Evolutionary conservation across 2,113 vertebrate species (phyloP), one percentile per base, ranked within the genome.

Genomic region (Anolis carolinensis): DNA sequence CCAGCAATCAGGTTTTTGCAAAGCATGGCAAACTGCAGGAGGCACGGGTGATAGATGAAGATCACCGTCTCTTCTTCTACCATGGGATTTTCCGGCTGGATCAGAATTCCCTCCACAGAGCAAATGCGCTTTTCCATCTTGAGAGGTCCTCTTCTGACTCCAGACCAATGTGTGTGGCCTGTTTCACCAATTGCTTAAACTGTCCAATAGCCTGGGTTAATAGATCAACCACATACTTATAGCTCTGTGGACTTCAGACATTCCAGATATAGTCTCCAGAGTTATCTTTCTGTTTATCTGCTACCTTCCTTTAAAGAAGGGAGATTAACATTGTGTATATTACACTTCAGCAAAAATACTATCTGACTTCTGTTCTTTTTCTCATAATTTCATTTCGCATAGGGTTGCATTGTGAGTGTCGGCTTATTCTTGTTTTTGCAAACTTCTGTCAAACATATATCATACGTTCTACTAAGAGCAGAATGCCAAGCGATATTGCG

Each of bases 301-400:
- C 16, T 30, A 39, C 55, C 32, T 7, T 25, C 48, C 18, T 74
- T 36, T 13, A 2, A 67, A 86, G 5, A 2, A 34, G 68, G 0
- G 75, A 75, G 7, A 5, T 1, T 59, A 70, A 48, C 62, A 4
- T 23, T 81, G 18, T 82, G 25, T 0, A 11, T 39, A 36, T 82
- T 83, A 81, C 3, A 39, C 14, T 73, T 84, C 74, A 63, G 55
- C 39, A 81, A 81, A 85, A 65, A 32, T 80, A 7, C 44, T 21
- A 2, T 44, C 52, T 36, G 59, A 80, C 27, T n/a, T 34, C 23
- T 73, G 50, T 39, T 50, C 32, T 79, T 59, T 72, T 39, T 30
- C 44, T 20, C 30, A 27, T 68, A 16, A 9, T 83, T 73, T 36
- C 21, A 59, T 23, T 59, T 83, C 4, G 50, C 70, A 59, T 20